Percentiles rank a stretch among this genome's conserved stretches.
Conservation (phyloP, 2,888 invertebrate genomes). For the Hirtodrosophila confusa region DNA sequence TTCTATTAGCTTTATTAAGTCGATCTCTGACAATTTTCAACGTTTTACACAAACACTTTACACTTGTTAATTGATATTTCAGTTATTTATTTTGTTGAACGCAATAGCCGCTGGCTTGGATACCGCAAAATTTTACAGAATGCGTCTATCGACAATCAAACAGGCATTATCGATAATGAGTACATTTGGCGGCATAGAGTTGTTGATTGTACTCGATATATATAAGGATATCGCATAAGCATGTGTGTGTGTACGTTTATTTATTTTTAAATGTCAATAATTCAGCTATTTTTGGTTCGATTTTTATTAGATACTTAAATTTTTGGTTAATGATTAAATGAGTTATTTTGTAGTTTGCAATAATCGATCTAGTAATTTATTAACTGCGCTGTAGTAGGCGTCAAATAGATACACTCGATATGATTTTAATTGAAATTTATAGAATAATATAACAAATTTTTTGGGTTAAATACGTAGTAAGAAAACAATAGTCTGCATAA, state of each 20-base stretch:
- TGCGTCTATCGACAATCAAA: slow-evolving; percentile 15
- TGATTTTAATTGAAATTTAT: no score
- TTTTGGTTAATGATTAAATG: no score
- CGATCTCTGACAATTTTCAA: slow-evolving; percentile 6
- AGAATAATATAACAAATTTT: no score
- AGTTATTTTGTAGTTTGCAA: no score
- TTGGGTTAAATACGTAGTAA: no score
- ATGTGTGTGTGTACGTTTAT: not conserved
- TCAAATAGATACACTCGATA: no score
- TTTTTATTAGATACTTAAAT: no score
- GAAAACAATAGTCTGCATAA: no score
- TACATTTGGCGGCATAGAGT: slow-evolving; percentile 7
- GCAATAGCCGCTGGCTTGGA: slow-evolving; percentile 29
- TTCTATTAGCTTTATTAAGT: not conserved
- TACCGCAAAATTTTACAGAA: slow-evolving; percentile 46
- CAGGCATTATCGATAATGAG: slow-evolving; percentile 25
- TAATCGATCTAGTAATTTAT: no score
- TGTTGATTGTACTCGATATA: slow-evolving; percentile 1
- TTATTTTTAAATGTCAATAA: no score
- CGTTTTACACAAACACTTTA: slow-evolving; percentile 25
- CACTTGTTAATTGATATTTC: slow-evolving; percentile 26
- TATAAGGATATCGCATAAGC: not conserved
- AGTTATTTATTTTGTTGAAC: slow-evolving; percentile 7
- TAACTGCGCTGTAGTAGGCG: no score
- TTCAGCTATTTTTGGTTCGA: no score